Conservation (phyloP, 2,888 invertebrate genomes). For the Corythucha ciliata region DNA sequence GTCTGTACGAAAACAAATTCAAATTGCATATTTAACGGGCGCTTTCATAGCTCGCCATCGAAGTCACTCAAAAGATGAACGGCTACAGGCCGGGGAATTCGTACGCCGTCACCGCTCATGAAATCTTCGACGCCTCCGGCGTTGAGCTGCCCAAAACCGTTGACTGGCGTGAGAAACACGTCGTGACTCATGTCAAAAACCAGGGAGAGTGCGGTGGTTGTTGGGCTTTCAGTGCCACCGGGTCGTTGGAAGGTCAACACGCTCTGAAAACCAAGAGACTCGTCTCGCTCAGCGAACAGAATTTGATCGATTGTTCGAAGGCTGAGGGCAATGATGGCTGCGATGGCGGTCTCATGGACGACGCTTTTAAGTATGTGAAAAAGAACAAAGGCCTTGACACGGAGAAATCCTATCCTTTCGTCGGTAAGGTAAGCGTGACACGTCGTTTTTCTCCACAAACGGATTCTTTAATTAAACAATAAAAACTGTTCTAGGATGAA, state of each 20-base stretch:
- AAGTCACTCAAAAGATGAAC: slow-evolving; percentile 13
- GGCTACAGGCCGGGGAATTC: neutral
- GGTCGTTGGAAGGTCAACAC: slow-evolving; percentile 48
- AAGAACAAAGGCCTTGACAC: slow-evolving; percentile 50
- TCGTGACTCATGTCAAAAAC: slow-evolving; percentile 80
- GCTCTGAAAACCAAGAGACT: slow-evolving; percentile 45
- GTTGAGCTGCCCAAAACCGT: slow-evolving; percentile 59
- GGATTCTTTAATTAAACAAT: too few relatives aligned
- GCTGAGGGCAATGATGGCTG: slow-evolving; percentile 48
- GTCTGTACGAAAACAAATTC: neutral
- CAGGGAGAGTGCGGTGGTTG: slow-evolving; percentile 66
- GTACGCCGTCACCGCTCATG: neutral
- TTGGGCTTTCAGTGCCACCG: slow-evolving; percentile 87
- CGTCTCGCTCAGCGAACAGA: slow-evolving; percentile 48
- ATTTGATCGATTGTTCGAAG: slow-evolving; percentile 49
- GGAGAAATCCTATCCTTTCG: slow-evolving; percentile 48
- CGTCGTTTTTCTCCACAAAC: too few relatives aligned
- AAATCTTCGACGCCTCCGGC: slow-evolving; percentile 48
- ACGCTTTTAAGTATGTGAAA: slow-evolving; percentile 45
- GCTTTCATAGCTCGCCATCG: slow-evolving; percentile 7
- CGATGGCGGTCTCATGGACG: slow-evolving; percentile 47
- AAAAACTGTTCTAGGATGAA: too few relatives aligned
- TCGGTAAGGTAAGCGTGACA: slow-evolving; percentile 25
- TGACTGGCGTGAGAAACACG: slow-evolving; percentile 77
- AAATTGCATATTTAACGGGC: too few relatives aligned